phyloP scores from a whole-genome alignment of 2,888 invertebrate species.

The Tenthredo distinguenda region DNA sequence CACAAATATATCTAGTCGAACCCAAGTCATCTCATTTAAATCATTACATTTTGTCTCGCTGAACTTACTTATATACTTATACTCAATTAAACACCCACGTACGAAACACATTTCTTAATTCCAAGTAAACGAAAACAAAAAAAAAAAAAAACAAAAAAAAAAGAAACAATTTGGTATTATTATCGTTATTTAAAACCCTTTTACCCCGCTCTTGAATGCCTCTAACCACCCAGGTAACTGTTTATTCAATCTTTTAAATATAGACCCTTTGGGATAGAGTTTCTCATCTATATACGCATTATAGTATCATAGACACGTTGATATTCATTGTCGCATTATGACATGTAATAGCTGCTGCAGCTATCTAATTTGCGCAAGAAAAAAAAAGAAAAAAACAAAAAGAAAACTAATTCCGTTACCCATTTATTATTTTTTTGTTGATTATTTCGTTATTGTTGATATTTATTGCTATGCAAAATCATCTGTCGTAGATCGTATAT shows the following conservation, averaged over 20 bases:
- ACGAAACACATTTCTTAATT: neutral
- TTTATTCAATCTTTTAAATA: constrained; percentile 67
- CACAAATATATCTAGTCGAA: constrained; percentile 66
- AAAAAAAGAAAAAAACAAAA: no score
- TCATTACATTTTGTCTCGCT: constrained; percentile 31
- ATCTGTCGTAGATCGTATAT: neutral
- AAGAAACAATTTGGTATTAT: constrained; percentile 12
- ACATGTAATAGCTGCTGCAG: neutral
- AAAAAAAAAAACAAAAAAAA: neutral
- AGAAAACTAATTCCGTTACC: neutral
- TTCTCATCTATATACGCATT: constrained; percentile 60
- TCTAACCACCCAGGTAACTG: constrained; percentile 70
- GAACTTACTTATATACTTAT: neutral
- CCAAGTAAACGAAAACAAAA: neutral
- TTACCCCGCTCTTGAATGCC: constrained; percentile 73
- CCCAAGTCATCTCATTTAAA: constrained; percentile 24
- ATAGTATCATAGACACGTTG: constrained; percentile 26
- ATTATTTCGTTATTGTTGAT: neutral
- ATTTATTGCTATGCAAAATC: constrained; percentile 28
- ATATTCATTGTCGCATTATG: neutral
- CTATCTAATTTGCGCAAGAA: neutral
- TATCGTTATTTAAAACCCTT: constrained; percentile 61
- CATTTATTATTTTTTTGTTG: constrained; percentile 8
- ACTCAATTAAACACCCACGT: neutral
- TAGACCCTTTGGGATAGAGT: constrained; percentile 65